phyloP scores from a whole-genome alignment of 2,797 vertebrate species.

The Molossus alvarezi region DNA sequence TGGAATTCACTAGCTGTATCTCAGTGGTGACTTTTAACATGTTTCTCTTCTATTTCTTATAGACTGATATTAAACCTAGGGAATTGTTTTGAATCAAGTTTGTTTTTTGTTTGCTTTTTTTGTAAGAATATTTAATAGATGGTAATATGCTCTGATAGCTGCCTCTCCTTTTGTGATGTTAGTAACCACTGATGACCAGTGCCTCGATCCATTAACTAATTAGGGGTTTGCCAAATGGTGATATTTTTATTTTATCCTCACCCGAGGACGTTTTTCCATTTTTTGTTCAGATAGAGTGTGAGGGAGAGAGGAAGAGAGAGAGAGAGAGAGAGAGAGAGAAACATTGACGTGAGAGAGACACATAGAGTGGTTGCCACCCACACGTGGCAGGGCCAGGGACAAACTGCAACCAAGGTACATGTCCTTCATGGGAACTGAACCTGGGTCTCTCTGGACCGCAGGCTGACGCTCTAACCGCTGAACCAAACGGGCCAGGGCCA shows the following conservation, averaged over 20 bases:
- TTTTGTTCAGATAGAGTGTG: too few species aligned
- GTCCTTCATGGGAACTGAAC: too few species aligned
- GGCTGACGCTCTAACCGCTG: too few species aligned
- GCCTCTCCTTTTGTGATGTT: not conserved
- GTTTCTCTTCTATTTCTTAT: constrained; percentile 8
- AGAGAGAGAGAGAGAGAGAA: too few species aligned
- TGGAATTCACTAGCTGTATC: constrained; percentile 31
- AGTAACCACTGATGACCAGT: not conserved
- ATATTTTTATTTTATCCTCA: not conserved
- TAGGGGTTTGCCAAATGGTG: constrained; percentile 3
- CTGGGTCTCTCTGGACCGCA: too few species aligned
- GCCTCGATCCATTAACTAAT: not conserved
- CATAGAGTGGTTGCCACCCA: too few species aligned
- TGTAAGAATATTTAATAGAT: constrained; percentile 33
- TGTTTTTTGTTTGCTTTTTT: not conserved
- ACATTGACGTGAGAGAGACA: too few species aligned
- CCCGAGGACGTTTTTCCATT: too few species aligned
- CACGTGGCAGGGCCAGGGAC: too few species aligned
- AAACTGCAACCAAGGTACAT: too few species aligned
- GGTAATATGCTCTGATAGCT: not conserved
- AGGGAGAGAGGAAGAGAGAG: too few species aligned
- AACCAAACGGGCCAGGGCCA: not conserved
- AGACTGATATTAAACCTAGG: not conserved
- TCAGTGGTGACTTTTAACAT: constrained; percentile 45
- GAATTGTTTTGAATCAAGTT: constrained; percentile 20